phyloP scores from a whole-genome alignment of 2,113 vertebrate genomes.

The Ancistrus triradiatus region DNA sequence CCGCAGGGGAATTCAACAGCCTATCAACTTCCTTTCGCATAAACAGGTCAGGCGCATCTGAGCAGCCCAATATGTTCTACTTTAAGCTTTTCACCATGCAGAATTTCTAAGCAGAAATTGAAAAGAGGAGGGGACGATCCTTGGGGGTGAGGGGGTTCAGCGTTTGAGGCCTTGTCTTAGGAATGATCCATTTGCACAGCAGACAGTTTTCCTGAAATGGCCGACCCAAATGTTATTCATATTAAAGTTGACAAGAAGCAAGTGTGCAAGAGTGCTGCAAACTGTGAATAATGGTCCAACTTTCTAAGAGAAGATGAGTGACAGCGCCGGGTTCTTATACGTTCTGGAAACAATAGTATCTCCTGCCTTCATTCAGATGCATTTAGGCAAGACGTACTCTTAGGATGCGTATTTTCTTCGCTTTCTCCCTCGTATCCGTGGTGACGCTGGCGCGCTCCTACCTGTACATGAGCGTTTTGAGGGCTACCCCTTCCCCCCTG shows the following conservation, averaged over 20 bases:
- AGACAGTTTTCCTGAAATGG: constrained; percentile 59
- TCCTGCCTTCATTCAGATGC: background rate
- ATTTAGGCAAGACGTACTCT: background rate
- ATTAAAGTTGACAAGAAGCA: constrained; percentile 65
- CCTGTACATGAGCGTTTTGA: no score
- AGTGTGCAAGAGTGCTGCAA: constrained; percentile 57
- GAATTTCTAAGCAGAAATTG: constrained; percentile 67
- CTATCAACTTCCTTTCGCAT: constrained; percentile 71
- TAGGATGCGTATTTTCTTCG: no score
- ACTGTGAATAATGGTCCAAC: constrained; percentile 62
- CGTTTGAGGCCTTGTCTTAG: constrained; percentile 54
- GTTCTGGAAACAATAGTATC: constrained; percentile 12
- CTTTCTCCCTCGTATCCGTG: no score
- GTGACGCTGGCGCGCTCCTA: no score
- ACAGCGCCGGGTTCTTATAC: constrained; percentile 46
- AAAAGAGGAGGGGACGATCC: constrained; percentile 49
- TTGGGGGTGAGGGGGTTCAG: constrained; percentile 60
- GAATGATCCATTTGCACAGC: constrained; percentile 68
- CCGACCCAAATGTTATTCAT: constrained; percentile 73
- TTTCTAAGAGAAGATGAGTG: constrained; percentile 52
- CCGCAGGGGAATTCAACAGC: constrained; percentile 71
- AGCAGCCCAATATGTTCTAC: constrained; percentile 69
- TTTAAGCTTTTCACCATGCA: constrained; percentile 67
- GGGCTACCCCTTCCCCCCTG: no score
- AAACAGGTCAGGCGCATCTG: constrained; percentile 75